Evolutionary conservation across 2,888 invertebrate genomes (phyloP), one percentile per base, ranked within the genome.

Genomic region (Diadegma fenestrale): DNA sequence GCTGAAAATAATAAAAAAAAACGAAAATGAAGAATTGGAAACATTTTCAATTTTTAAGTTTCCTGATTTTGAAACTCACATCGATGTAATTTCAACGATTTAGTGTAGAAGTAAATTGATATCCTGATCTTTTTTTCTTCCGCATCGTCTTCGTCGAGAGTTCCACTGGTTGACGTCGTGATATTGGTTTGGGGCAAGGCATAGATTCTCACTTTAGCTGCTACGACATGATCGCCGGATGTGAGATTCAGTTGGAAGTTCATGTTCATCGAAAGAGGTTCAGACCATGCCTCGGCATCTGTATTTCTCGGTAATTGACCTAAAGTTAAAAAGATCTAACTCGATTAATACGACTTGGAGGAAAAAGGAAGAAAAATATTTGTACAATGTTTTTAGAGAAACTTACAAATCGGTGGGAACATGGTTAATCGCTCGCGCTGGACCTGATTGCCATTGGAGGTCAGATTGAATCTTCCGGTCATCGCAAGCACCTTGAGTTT

Each of bases 41-140:
- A 51, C 6, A 33, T 37, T 37, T 37, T 0, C 8, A 37, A 37
- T 30, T 69, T 68, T 7, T 7, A 61, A 22, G n/a, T 10, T 6
- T 51, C 22, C 26, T 10, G 17, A 12, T 51, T 19, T 80, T 14
- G 10, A 51, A 80, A 92, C 93, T 93, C 92, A 96, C 96, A 94
- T 94, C 95, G 94, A 88, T 95, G 94, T 89, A 95, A 95, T 88
- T 95, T 95, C 78, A 95, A 89, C 0, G 95, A 94, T 80, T 94
- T 94, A 2, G 95, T 95, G 90, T 96, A 96, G 94, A 95, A 95
- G 87, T 95, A 96, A 69, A 95, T 94, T 0, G 95, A 95, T 81
- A 96, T 95, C 83, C 95, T 94, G 76, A 96, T 94, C 86, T 95
- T 94, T 89, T 94, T 95, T 64, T 95, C 95, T 33, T 95, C 95